Evolutionary conservation across 2,888 invertebrate genomes (phyloP), one percentile per base, ranked within the genome.

Genomic region (Trichogramma dendrolimi): DNA sequence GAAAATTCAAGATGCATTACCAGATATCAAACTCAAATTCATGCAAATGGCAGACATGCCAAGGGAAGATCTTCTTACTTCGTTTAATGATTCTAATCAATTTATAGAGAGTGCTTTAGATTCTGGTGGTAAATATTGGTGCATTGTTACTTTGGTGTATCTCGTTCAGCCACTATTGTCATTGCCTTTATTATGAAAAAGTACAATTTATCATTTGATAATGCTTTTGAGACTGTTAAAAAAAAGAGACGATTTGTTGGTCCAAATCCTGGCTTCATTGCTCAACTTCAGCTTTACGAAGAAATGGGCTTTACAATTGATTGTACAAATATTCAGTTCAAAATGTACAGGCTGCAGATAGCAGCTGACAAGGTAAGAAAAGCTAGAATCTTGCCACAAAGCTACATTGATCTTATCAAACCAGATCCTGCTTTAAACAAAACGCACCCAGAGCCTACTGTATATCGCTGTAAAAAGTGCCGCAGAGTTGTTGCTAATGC

Each of bases 141-240:
- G 1, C 96, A 96, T 75, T 96, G 96, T 79, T 92, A 92, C 76
- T 94, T 89, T 72, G 96, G 96, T 10, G 89, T 94, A 4, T 96
- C 95, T 0, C 85, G 96, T 58, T 95, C 95, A 76, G 91, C 94
- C 0, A 89, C 94, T 0, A 83, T 94, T 4, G 90, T 94, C 0
- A 88, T 94, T 61, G 94, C 91, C 0, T 94, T 89, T 76, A 80
- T 94, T 8, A 96, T 96, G 96, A 89, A 90, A 73, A 91, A 90
- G 70, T 86, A 92, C 74, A 80, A 85, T n/a, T 77, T 92, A 50
- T 84, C 85, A 61, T 90, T 88, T 69, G 82, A 85, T 44, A 87
- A 89, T 55, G 93, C 94, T 0, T 87, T 87, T 64, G 84, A 86
- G 50, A 70, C 79, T 73, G 90, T 91, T 0, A 88, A 87, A 76